These are phyloP conservation scores for Halichondria panicea DNA, from an alignment of 37 sponge, comb jelly and placozoan genomes.

Conservation along the genomic window DNA sequence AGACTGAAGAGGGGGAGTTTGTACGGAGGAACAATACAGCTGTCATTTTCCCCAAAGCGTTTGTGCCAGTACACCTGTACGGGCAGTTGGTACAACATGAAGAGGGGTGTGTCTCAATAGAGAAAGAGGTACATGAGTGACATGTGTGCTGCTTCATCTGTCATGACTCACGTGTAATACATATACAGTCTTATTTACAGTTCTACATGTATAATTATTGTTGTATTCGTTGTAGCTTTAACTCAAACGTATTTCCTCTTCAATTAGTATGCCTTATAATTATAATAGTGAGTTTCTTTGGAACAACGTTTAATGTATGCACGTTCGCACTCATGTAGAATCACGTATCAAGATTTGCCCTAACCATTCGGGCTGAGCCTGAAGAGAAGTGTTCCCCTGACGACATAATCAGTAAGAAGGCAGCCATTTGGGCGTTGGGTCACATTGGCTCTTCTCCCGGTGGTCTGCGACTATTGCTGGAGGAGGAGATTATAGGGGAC, in stretches of 20 bases:
- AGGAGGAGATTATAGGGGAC: slow-evolving; percentile 34
- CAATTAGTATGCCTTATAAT: not conserved
- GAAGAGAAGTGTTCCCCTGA: not conserved
- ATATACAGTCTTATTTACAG: not conserved
- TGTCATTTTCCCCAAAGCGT: slow-evolving; percentile 38
- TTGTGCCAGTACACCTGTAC: slow-evolving; percentile 87
- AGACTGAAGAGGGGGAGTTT: slow-evolving; percentile 58
- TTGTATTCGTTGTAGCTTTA: not conserved
- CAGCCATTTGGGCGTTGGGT: slow-evolving; percentile 88
- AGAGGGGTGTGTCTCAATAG: slow-evolving; percentile 73
- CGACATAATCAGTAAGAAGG: slow-evolving; percentile 64
- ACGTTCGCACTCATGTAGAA: slow-evolving; percentile 5
- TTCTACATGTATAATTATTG: not conserved
- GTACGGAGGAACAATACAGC: slow-evolving; percentile 43
- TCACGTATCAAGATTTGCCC: slow-evolving; percentile 48
- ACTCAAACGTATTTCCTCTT: not conserved
- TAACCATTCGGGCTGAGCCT: slow-evolving; percentile 16
- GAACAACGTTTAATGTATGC: not conserved
- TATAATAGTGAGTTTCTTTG: not conserved
- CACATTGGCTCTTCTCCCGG: slow-evolving; percentile 74
- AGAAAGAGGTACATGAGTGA: slow-evolving; percentile 47
- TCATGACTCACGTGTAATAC: slow-evolving; percentile 8
- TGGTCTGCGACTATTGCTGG: slow-evolving; percentile 64
- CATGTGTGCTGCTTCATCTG: no score
- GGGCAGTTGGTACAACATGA: slow-evolving; percentile 78